A percentile compares a stretch with the other conserved stretches of the same genome.
Evolutionary conservation across 2,113 vertebrate species (phyloP).

Genomic region (Poecile atricapillus): DNA sequence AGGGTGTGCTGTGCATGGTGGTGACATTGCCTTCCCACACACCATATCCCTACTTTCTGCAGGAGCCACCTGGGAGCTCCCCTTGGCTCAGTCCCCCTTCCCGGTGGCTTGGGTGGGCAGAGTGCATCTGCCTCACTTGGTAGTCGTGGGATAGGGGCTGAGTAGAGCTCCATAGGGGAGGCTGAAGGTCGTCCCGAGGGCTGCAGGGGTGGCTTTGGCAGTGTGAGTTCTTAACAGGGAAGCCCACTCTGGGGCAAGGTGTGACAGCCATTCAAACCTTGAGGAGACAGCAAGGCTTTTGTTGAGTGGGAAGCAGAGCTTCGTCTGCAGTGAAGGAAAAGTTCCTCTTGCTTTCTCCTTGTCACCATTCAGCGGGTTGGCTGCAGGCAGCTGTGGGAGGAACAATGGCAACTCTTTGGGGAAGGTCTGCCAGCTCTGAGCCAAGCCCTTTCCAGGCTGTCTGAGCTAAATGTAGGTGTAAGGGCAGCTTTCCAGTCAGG

Average conservation of each 20-base stretch:
- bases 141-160: accelerated
- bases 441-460: not conserved
- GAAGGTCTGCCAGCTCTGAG: not conserved
- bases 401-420: not conserved
- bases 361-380: not conserved
- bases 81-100: not conserved
- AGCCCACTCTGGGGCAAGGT: not conserved
- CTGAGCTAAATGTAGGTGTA: accelerated
- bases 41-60: not conserved
- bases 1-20: accelerated
- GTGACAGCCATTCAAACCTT: not conserved
- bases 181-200: not conserved
- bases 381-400: not conserved
- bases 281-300: not conserved
- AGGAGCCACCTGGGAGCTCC: not conserved
- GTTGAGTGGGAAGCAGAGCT: not conserved
- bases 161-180: not conserved
- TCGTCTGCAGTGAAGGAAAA: not conserved
- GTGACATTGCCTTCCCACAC: not conserved
- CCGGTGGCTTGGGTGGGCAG: accelerated
- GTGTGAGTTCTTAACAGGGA: accelerated
- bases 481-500: not conserved
- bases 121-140: not conserved
- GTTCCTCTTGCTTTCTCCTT: not conserved
- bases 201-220: not conserved